These are phyloP conservation scores for Chymomyza procnemis DNA, from an alignment of 2,888 invertebrate species.

Conservation along the genomic window DNA sequence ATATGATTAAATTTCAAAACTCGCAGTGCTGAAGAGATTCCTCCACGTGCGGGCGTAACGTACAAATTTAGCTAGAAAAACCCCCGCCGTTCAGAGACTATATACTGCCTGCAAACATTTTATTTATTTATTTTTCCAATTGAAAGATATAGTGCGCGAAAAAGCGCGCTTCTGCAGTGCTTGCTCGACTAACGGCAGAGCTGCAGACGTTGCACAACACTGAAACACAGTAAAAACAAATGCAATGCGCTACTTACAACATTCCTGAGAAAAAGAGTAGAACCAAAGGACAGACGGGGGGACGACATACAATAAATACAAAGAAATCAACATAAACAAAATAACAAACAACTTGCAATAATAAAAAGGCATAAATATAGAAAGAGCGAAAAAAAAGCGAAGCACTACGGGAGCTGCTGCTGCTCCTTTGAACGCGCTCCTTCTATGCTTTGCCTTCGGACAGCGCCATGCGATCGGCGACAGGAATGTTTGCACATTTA, in stretches of 20 bases:
- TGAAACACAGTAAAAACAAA: too few relatives aligned
- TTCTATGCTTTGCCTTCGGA: not conserved
- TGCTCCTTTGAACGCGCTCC: not conserved
- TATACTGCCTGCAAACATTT: too few relatives aligned
- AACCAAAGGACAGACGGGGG: not conserved
- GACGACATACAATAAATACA: too few relatives aligned
- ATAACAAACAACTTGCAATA: not conserved
- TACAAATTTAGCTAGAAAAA: too few relatives aligned
- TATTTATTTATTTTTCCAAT: too few relatives aligned
- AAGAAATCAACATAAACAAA: not conserved
- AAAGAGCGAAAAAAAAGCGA: not conserved
- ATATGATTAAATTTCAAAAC: too few relatives aligned
- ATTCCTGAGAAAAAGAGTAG: not conserved
- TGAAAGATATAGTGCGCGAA: too few relatives aligned
- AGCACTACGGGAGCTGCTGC: not conserved
- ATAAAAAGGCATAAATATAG: not conserved
- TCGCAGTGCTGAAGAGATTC: too few relatives aligned
- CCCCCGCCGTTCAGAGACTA: too few relatives aligned
- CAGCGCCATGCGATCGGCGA: constrained; percentile 27
- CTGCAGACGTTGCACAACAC: too few relatives aligned
- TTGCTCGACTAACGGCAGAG: not conserved
- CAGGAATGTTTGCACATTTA: constrained; percentile 68
- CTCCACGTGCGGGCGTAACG: too few relatives aligned
- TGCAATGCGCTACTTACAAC: not conserved
- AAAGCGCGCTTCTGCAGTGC: too few relatives aligned